Conservation (phyloP, 2,888 invertebrate species). For the Sympetrum striolatum region DNA sequence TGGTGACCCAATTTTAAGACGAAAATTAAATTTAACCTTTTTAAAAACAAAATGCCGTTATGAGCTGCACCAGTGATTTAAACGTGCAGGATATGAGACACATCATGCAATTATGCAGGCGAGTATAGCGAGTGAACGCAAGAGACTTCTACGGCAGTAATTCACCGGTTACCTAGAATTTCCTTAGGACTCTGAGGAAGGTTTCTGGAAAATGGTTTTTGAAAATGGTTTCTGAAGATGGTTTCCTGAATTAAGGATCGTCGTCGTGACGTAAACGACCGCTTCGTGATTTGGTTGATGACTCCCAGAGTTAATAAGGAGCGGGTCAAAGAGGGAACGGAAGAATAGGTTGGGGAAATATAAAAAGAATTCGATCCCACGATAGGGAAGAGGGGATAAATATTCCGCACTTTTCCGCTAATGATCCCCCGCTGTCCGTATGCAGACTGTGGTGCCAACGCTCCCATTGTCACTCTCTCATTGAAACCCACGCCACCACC, state of each 20-base stretch:
- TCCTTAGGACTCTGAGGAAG: too few species aligned
- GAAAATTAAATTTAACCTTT: too few species aligned
- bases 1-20: too few species aligned
- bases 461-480: background rate
- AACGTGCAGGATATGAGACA: too few species aligned
- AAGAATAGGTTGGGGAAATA: background rate
- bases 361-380: background rate
- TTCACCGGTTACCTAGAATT: too few species aligned
- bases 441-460: background rate
- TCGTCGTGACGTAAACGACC: background rate
- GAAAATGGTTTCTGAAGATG: too few species aligned
- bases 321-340: background rate
- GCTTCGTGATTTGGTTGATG: background rate
- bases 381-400: background rate
- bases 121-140: too few species aligned
- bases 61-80: too few species aligned
- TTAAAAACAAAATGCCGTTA: too few species aligned
- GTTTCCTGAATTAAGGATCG: background rate
- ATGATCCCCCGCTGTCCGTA: background rate
- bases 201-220: too few species aligned
- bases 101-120: too few species aligned
- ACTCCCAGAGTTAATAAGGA: background rate
- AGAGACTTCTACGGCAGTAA: too few species aligned
- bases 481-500: background rate
- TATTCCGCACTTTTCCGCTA: background rate